Evolutionary conservation across 2,797 vertebrate species (phyloP), one percentile per base, ranked within the genome.

Genomic region (Tadarida brasiliensis): DNA sequence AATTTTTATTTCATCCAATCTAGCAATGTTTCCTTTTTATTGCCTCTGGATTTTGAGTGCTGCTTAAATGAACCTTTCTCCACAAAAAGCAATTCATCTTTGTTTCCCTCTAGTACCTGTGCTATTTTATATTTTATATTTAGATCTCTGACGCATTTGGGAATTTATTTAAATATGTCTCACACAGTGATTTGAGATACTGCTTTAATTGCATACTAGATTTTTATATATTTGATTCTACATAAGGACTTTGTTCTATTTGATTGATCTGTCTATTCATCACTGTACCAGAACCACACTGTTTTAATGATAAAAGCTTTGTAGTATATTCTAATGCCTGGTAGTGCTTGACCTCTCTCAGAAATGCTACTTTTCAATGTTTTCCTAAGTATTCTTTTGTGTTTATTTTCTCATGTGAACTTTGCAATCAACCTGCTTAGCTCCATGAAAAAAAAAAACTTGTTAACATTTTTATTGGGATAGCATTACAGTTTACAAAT

Each of bases 201-300:
- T 39, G 57, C 39, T 14, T 78, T 49, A 80, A 61, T 30, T 39
- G 28, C 44, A 68, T 47, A 33, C 17, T 68, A 67, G 33, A 54
- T 84, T 84, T 84, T 65, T 65, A 76, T 65, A 33, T 63, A 73
- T n/a, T 84, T 91, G 61, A 39, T 78, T 78, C n/a, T 73, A 51
- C 26, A 73, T 71, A 57, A 7, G n/a, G 54, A 81, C 30, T 81
- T 59, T 11, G 15, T 67, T 76, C n/a, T 67, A 77, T 57, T 33
- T 47, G 14, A 67, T 20, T 85, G 33, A 76, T 44, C 33, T 54
- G 4, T 65, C 57, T 65, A 39, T 65, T 54, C 35, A 81, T 44
- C 26, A 11, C n/a, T 28, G 14, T 12, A 85, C 3, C 59, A 44
- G 20, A 56, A 57, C 49, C 22, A 77, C 7, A 68, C 57, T 76